Base-by-base conservation (phyloP, 2,113 vertebrate genomes). In the Macquaria australasica region DNA sequence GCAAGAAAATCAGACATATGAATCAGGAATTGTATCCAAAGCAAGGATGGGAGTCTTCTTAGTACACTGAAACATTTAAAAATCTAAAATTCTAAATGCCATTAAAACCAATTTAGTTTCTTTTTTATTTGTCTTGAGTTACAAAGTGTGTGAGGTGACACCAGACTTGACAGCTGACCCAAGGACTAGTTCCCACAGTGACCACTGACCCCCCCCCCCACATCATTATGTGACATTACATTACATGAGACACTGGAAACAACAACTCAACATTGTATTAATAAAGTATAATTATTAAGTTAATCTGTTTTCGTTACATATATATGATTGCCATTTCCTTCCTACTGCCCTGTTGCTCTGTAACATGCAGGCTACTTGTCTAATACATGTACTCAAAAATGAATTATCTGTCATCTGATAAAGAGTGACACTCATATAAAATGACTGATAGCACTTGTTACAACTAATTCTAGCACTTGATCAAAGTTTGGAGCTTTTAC, bases 111-210 rank as follows among this genome's bases (percentile, higher is more conserved):
- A 23, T 8, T 72, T 16, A 8, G 6, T 34, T 82, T 78, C 67
- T 66, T 71, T 75, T 69, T 59, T 45, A 16, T 67, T 76, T 77
- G 76, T 16, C 1, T 41, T 43, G 7, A 50, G 31, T 21, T 39
- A 21, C 10, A 62, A 51, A 12, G 71, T 56, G 84, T 88, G 81
- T 83, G 82, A 90, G 77, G 62, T 83, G 39, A 87, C 91, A 90
- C 73, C 72, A 67, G 21, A n/a, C 0, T 9, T 58, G 70, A 89
- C 69, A 82, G 81, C 81, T 89, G 83, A 82, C 74, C 37, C 10
- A 3, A 73, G 60, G 58, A 60, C 34, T 9, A 37, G 64, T 63
- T 87, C 87, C 62, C 64, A 51, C 53, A 60, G 25, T 66, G 63
- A 84, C 79, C 64, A 58, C 15, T 69, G 21, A 81, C 66, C 58